These are phyloP conservation scores for Prosapia bicincta DNA, from an alignment of 2,888 invertebrate genomes.

Conservation along the genomic window DNA sequence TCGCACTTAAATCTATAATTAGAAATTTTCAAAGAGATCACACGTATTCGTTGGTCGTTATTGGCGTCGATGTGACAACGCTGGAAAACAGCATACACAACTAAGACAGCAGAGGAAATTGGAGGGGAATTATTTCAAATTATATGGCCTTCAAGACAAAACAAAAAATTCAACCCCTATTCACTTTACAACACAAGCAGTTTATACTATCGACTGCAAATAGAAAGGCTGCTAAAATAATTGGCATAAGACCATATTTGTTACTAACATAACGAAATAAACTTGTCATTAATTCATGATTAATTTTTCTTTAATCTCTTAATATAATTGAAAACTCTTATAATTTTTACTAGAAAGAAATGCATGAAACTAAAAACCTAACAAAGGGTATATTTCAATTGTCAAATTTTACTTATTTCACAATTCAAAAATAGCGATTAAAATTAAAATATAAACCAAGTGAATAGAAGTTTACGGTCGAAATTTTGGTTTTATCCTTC, in stretches of 20 bases:
- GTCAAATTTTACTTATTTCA: neutral
- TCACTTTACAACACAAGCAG: too few species aligned
- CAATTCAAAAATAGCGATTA: neutral
- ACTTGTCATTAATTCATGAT: too few species aligned
- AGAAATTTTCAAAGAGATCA: conserved; percentile 11
- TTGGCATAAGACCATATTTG: too few species aligned
- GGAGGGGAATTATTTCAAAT: neutral
- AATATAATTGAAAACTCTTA: too few species aligned
- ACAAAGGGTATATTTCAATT: too few species aligned
- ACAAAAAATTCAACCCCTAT: neutral
- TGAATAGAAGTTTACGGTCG: neutral
- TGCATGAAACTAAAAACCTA: too few species aligned
- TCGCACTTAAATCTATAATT: conserved; percentile 12
- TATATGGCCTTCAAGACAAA: neutral
- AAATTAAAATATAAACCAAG: neutral
- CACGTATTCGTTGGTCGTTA: conserved; percentile 19
- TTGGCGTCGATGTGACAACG: neutral
- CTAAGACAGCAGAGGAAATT: conserved; percentile 1
- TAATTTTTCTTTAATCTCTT: too few species aligned
- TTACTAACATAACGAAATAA: too few species aligned
- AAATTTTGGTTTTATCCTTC: neutral
- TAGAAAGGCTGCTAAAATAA: too few species aligned
- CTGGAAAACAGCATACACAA: neutral
- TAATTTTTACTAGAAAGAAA: too few species aligned
- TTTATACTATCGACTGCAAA: too few species aligned